Base-by-base conservation (phyloP, 2,797 vertebrate species). In the Chelidonichthys spinosus region DNA sequence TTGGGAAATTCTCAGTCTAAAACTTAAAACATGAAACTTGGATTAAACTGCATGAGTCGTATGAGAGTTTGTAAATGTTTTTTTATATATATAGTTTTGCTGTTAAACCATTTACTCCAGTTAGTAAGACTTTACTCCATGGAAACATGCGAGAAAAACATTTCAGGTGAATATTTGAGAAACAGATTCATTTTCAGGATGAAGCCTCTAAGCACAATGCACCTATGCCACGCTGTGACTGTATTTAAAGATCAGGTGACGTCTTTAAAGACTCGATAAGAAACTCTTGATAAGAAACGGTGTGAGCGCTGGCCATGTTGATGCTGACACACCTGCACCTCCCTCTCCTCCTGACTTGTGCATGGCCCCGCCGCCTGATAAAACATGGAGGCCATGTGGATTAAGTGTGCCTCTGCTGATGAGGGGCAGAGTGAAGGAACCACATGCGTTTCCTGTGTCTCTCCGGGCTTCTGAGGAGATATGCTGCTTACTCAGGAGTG, bases 401-500 rank as follows among this genome's bases (percentile, higher is more conserved):
- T 76, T 85, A 92, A 90, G 87, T 73, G 89, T 76, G 90, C 86
- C 89, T 87, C 89, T 92, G 92, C 94, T 95, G 91, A 92, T 90
- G 90, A 93, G 90, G 87, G 87, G 82, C 78, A 85, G 84, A 88
- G 72, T 90, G 94, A 91, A 91, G 92, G 92, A 93, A 91, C 90
- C 85, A 90, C 92, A 93, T 76, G 79, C 85, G 76, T 94, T 95
- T 93, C 93, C 93, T 86, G 90, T 79, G 87, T 93, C 92, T 96
- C 90, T 78, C 79, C 72, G 92, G 93, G 90, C 87, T 87, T 92
- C 91, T 94, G 95, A 92, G 94, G 92, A 95, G 94, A 93, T 94
- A 93, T 92, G 70, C 92, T 97, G 96, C 97, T 98, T 97, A 97
- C 95, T 97, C 96, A 97, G 96, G 96, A 97, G 94, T 95, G 95